phyloP scores from a whole-genome alignment of 2,797 vertebrate species.

The Sciurus carolinensis region DNA sequence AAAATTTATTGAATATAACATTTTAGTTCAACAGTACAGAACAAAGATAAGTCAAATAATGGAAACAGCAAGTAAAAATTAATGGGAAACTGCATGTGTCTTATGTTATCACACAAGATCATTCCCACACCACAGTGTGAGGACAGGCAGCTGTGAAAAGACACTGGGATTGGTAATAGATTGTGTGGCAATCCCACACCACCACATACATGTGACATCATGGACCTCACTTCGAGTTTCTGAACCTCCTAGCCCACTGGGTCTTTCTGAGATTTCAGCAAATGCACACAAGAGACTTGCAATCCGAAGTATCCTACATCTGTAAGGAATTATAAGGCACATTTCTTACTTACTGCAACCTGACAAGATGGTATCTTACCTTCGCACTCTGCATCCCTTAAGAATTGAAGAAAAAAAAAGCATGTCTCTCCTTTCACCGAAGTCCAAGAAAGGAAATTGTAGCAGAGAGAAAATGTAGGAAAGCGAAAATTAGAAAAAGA shows the following conservation, averaged over 20 bases:
- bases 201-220: background rate
- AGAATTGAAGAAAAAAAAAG: constrained; percentile 33
- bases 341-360: constrained; percentile 22
- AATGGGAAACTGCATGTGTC: background rate
- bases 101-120: background rate
- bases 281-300: background rate
- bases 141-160: background rate
- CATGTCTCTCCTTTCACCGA: constrained; percentile 26
- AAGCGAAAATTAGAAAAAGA: constrained; percentile 4
- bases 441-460: background rate
- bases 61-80: background rate
- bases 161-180: no score
- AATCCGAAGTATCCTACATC: constrained; percentile 14
- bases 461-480: background rate
- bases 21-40: background rate
- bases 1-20: background rate
- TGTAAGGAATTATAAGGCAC: constrained; percentile 51
- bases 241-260: background rate
- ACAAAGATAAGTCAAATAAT: background rate
- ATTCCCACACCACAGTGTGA: fast-evolving
- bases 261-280: background rate
- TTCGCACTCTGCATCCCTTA: background rate
- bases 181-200: background rate
- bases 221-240: background rate
- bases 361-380: constrained; percentile 53